phyloP scores from a whole-genome alignment of 2,113 vertebrate genomes.

The Patagioenas fasciata region DNA sequence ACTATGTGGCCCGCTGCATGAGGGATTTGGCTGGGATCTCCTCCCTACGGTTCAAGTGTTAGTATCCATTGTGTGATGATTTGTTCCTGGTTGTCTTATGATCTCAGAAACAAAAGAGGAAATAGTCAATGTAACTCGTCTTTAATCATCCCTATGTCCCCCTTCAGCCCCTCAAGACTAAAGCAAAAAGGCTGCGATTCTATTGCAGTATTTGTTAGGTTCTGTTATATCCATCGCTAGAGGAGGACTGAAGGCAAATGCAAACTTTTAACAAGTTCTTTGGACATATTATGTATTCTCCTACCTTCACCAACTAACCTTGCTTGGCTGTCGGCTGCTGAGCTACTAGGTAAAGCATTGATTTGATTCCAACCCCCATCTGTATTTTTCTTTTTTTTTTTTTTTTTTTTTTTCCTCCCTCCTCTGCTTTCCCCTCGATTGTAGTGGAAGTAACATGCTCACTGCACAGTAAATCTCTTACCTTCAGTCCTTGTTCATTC shows the following conservation, averaged over 20 bases:
- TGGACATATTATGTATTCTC: background rate
- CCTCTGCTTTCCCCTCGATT: background rate
- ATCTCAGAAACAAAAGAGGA: background rate
- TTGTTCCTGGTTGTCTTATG: background rate
- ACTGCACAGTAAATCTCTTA: background rate
- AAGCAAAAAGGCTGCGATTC: background rate
- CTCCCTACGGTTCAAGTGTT: background rate
- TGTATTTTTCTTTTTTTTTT: background rate
- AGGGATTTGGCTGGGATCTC: background rate
- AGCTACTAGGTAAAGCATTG: background rate
- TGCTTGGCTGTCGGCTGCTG: background rate
- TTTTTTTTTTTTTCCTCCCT: no score
- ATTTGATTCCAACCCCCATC: background rate
- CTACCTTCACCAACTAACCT: background rate
- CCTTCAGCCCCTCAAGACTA: background rate
- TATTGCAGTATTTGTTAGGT: background rate
- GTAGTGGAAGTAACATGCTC: background rate
- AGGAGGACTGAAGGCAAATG: background rate
- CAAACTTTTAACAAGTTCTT: background rate
- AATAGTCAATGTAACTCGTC: background rate
- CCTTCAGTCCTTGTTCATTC: background rate
- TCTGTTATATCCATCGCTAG: background rate
- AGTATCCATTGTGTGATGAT: background rate
- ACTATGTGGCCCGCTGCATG: background rate
- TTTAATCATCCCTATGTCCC: background rate